Evolutionary conservation across 2,888 invertebrate species (phyloP).

Genomic region (Ommatoiulus sabulosus): DNA sequence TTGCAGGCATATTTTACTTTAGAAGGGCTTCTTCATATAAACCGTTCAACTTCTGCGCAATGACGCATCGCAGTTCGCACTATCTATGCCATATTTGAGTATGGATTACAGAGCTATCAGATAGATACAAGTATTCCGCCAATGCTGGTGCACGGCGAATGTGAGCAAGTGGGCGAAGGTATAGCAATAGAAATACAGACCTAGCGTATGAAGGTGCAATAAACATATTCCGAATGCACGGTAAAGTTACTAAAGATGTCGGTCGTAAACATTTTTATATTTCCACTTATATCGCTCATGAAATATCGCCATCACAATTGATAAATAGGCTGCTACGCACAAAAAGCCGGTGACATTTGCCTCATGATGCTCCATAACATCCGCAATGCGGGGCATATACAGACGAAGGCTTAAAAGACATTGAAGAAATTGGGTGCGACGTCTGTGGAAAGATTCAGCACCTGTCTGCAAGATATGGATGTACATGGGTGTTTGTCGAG

Average conservation of each 20-base stretch:
- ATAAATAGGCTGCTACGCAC: not conserved
- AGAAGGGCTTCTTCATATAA: no score
- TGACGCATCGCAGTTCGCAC: no score
- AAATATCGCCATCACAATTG: slow-evolving; percentile 14
- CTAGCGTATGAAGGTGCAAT: not conserved
- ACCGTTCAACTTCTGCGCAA: no score
- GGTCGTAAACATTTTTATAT: slow-evolving; percentile 39
- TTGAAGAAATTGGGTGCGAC: not conserved
- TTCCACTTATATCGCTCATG: slow-evolving; percentile 36
- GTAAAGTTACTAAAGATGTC: slow-evolving; percentile 19
- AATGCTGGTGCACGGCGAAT: not conserved
- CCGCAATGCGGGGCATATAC: not conserved
- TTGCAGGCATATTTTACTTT: not conserved
- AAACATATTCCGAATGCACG: slow-evolving; percentile 34
- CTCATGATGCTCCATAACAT: slow-evolving; percentile 24
- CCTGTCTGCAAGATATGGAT: not conserved
- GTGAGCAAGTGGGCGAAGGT: not conserved
- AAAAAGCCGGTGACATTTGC: not conserved
- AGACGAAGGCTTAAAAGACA: slow-evolving; percentile 32
- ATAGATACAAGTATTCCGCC: not conserved
- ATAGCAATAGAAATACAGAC: not conserved
- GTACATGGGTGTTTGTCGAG: not conserved
- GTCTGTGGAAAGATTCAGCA: not conserved
- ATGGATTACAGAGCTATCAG: no score
- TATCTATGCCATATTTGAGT: not conserved